Conservation (phyloP, 2,113 vertebrate species). For the Piprites chloris region DNA sequence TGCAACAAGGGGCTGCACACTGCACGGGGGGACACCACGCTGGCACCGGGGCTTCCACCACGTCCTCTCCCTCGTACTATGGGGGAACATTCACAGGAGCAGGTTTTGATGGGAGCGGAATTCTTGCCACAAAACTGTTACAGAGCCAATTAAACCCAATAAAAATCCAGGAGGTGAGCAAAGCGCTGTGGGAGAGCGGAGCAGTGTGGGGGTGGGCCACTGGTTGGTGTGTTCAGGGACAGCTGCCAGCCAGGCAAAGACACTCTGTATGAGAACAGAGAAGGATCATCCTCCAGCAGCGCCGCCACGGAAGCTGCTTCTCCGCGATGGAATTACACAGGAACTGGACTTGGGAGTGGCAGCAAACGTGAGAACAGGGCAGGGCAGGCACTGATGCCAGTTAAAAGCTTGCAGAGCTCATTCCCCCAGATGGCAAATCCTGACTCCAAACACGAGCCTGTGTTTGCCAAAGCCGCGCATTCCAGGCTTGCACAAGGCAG, state of each 20-base stretch:
- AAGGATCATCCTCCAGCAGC: not conserved
- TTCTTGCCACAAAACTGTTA: not conserved
- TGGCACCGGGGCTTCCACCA: not conserved
- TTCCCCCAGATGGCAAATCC: not conserved
- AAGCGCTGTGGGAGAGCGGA: not conserved
- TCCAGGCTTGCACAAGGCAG: not conserved
- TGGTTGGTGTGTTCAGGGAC: not conserved
- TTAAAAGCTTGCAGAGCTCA: not conserved
- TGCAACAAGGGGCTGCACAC: not conserved
- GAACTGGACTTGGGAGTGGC: not conserved
- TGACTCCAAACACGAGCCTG: not conserved
- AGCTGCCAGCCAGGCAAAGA: not conserved
- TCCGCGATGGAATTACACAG: accelerated
- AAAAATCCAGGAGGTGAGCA: not conserved
- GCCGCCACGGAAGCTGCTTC: not conserved
- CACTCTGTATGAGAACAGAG: not conserved
- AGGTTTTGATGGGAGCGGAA: not conserved
- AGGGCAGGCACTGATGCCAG: not conserved
- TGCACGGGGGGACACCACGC: accelerated
- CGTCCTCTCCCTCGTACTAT: not conserved
- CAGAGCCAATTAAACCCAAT: not conserved
- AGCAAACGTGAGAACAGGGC: not conserved
- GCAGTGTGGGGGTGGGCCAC: not conserved
- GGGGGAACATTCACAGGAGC: not conserved
- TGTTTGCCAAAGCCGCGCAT: not conserved